A percentile compares a stretch with the other conserved stretches of the same genome.
These are phyloP conservation scores for Drosophila erecta DNA, from an alignment of 1,140 invertebrate genomes.

Conservation along the genomic window DNA sequence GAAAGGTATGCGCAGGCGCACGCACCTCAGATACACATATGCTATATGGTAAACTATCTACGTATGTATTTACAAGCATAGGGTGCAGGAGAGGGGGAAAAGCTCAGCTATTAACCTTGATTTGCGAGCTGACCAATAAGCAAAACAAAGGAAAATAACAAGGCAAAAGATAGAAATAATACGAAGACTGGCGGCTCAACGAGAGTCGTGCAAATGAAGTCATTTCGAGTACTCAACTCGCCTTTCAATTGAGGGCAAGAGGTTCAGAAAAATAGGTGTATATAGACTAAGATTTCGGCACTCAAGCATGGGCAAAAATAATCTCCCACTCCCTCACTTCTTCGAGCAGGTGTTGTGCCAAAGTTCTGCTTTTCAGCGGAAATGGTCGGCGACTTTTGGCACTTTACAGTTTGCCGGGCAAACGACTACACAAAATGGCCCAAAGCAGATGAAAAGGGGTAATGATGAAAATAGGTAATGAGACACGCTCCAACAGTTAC, in stretches of 20 bases:
- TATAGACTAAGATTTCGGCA: constrained; percentile 16
- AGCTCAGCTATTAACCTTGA: constrained; percentile 68
- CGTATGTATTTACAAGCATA: neutral
- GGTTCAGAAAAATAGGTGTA: constrained; percentile 8
- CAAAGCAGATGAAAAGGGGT: neutral
- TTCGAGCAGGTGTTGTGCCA: constrained; percentile 25
- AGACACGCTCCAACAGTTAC: neutral
- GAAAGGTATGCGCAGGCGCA: constrained; percentile 56
- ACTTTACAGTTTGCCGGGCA: constrained; percentile 49
- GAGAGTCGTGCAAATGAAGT: constrained; percentile 74
- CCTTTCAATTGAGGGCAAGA: constrained; percentile 63
- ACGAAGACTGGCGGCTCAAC: neutral
- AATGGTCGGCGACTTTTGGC: constrained; percentile 41
- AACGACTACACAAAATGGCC: neutral
- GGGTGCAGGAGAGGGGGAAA: neutral
- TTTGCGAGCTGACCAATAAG: constrained; percentile 46
- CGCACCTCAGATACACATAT: neutral
- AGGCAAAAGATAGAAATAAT: constrained; percentile 22
- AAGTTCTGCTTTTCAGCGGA: constrained; percentile 43
- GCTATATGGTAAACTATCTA: neutral
- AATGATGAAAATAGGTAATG: neutral
- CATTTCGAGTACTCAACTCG: constrained; percentile 60
- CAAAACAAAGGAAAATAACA: constrained; percentile 29
- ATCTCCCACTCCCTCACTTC: neutral
- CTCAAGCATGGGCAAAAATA: neutral